Conservation (phyloP, 2,888 invertebrate genomes). For the Megaustenia siamemsis region DNA sequence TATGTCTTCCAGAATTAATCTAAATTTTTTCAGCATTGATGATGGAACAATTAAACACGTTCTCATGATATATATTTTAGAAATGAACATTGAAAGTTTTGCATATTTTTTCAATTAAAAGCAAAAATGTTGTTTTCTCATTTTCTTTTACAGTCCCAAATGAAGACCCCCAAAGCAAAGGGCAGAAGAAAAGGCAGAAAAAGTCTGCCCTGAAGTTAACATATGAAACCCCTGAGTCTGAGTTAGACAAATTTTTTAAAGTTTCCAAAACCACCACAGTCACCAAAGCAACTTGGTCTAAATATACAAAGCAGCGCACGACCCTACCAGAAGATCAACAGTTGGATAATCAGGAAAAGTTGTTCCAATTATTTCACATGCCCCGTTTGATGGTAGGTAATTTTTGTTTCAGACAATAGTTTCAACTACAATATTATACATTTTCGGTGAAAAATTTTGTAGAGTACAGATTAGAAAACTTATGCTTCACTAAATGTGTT, state of each 20-base stretch:
- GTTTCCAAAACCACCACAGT: conserved; percentile 72
- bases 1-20: no score
- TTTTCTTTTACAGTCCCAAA: background rate
- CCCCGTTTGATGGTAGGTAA: conserved; percentile 71
- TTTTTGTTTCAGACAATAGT: background rate
- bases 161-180: conserved; percentile 14
- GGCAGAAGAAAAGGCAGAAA: conserved; percentile 33
- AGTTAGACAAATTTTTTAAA: conserved; percentile 63
- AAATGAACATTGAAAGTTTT: no score
- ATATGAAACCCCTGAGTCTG: conserved; percentile 70
- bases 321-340: conserved; percentile 74
- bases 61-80: no score
- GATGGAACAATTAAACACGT: no score
- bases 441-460: no score
- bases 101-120: background rate
- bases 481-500: no score
- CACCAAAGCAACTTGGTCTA: conserved; percentile 72
- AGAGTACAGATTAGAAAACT: background rate
- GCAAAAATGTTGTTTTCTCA: background rate
- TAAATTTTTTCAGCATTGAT: no score
- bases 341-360: conserved; percentile 75
- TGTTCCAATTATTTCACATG: conserved; percentile 72
- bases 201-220: conserved; percentile 72
- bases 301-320: conserved; percentile 73
- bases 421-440: no score